phyloP scores from a whole-genome alignment of 1,140 invertebrate species.

The Trachymyrmex septentrionalis region DNA sequence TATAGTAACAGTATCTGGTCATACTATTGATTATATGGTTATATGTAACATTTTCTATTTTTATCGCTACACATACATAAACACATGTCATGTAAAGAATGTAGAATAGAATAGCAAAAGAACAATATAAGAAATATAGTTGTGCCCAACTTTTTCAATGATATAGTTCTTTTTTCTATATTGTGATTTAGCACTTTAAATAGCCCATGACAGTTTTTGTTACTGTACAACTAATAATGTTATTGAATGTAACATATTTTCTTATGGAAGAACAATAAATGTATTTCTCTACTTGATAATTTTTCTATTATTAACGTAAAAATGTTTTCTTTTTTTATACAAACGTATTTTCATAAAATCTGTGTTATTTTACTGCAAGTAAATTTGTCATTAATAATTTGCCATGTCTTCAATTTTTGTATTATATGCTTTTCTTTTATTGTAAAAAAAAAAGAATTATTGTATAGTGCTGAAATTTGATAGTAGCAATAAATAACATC shows the following conservation, averaged over 20 bases:
- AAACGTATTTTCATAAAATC: background rate
- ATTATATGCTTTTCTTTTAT: background rate
- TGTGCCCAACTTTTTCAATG: background rate
- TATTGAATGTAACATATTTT: background rate
- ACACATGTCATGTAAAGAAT: background rate
- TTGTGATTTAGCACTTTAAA: background rate
- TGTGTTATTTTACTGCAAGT: background rate
- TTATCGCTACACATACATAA: background rate
- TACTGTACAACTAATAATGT: background rate
- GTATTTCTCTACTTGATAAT: background rate
- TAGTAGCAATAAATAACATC: background rate
- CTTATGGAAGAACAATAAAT: background rate
- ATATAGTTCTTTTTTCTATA: background rate
- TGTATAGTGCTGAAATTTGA: background rate
- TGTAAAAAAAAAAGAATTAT: background rate
- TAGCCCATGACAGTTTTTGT: background rate
- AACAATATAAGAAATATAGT: background rate
- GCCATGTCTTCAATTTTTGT: background rate
- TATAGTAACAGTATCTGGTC: background rate
- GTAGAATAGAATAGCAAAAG: background rate
- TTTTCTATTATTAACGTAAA: background rate
- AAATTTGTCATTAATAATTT: background rate
- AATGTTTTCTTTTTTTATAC: background rate
- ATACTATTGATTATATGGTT: background rate
- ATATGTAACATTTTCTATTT: background rate